Evolutionary conservation across 2,888 invertebrate species (phyloP).

Genomic region (Phyllotreta cruciferae): DNA sequence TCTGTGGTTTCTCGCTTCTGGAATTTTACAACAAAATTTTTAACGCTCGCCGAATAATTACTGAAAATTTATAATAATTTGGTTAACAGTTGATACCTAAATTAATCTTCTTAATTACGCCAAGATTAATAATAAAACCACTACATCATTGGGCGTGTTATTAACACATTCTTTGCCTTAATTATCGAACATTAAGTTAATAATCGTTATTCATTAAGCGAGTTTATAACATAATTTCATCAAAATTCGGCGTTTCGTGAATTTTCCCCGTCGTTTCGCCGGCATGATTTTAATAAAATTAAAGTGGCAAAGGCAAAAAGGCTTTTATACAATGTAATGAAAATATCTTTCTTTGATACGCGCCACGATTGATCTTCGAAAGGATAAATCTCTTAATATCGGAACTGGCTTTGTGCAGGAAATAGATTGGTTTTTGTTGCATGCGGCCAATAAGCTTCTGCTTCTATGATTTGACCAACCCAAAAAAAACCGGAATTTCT

Average conservation of each 20-base stretch:
- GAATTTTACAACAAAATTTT: too few species aligned
- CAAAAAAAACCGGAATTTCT: slow-evolving; percentile 11
- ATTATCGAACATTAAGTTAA: slow-evolving; percentile 1
- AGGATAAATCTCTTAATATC: slow-evolving; percentile 35
- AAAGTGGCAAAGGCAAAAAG: slow-evolving; percentile 40
- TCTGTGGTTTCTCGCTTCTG: too few species aligned
- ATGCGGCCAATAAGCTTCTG: slow-evolving; percentile 22
- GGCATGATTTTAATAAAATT: slow-evolving; percentile 42
- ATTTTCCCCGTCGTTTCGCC: slow-evolving; percentile 30
- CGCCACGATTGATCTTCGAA: slow-evolving; percentile 46
- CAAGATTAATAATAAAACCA: slow-evolving; percentile 2
- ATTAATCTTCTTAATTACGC: too few species aligned
- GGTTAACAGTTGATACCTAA: too few species aligned
- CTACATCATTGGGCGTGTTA: not conserved
- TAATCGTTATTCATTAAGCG: slow-evolving; percentile 10
- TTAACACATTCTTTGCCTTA: slow-evolving; percentile 2
- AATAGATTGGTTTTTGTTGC: slow-evolving; percentile 24
- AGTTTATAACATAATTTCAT: slow-evolving; percentile 26
- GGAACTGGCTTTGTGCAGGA: slow-evolving; percentile 26
- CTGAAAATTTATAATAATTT: too few species aligned
- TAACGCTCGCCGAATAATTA: too few species aligned
- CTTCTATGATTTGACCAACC: slow-evolving; percentile 13
- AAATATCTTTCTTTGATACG: slow-evolving; percentile 45
- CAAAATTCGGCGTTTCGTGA: not conserved
- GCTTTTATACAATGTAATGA: slow-evolving; percentile 44